phyloP scores from a whole-genome alignment of 2,888 invertebrate species.

The Megastigmus dorsalis region DNA sequence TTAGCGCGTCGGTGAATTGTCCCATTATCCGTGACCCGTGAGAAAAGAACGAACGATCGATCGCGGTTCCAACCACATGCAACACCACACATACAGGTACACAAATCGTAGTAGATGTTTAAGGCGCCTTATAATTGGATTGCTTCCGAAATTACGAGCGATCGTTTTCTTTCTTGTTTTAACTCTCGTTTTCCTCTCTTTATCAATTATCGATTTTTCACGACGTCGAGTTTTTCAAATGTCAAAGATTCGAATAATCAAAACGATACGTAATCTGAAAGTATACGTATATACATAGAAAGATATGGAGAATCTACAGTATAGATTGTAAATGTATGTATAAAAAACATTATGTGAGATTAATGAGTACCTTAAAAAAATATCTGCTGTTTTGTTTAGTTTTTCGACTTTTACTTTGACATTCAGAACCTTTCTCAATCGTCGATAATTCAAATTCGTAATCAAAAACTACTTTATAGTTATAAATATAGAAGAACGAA shows the following conservation, averaged over 20 bases:
- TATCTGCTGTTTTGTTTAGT: not conserved
- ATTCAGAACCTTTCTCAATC: conserved; percentile 7
- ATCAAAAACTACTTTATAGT: conserved; percentile 35
- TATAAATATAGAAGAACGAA: not conserved
- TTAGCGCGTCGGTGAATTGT: not conserved
- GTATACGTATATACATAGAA: conserved; percentile 43
- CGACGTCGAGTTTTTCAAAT: conserved; percentile 33
- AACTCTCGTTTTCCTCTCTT: not conserved
- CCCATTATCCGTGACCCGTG: not conserved
- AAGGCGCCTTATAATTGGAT: conserved; percentile 47
- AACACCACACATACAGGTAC: not conserved
- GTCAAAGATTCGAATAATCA: conserved; percentile 44
- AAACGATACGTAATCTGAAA: conserved; percentile 47
- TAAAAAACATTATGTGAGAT: conserved; percentile 26
- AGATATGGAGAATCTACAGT: conserved; percentile 4
- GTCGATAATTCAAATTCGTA: conserved; percentile 11
- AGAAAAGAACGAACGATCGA: not conserved
- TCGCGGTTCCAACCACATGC: not conserved
- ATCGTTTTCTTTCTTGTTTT: conserved; percentile 43
- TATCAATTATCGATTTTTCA: not conserved
- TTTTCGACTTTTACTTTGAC: conserved; percentile 16
- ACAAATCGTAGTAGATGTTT: conserved; percentile 32
- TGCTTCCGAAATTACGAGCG: conserved; percentile 47
- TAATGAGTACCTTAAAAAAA: conserved; percentile 32
- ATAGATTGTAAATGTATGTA: conserved; percentile 50